phyloP scores from a whole-genome alignment of 2,113 vertebrate species.

The Meles meles region DNA sequence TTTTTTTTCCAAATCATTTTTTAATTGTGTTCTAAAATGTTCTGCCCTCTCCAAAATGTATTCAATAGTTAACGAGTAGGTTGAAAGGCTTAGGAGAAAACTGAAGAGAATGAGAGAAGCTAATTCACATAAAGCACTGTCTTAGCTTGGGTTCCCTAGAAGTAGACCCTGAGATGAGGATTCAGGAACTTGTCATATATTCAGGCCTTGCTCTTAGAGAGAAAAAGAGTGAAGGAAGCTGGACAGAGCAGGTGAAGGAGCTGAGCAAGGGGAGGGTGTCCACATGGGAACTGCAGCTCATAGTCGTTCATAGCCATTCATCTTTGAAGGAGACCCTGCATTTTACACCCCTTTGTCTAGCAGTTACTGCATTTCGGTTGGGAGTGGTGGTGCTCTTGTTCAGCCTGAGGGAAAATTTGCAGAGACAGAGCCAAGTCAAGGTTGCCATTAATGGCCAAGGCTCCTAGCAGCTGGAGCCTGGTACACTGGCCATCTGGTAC shows the following conservation, averaged over 20 bases:
- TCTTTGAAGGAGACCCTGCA: background rate
- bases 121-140: background rate
- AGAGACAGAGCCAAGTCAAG: background rate
- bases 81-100: background rate
- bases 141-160: background rate
- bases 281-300: background rate
- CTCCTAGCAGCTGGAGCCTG: background rate
- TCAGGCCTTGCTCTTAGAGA: background rate
- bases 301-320: accelerated
- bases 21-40: background rate
- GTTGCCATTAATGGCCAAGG: background rate
- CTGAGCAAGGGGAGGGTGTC: background rate
- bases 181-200: background rate
- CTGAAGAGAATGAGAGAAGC: background rate
- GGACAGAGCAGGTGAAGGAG: background rate
- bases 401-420: background rate
- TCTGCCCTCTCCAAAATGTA: background rate
- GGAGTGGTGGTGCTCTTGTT: background rate
- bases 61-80: background rate
- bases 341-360: background rate
- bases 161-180: background rate
- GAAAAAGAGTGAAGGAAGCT: background rate
- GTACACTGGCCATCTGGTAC: background rate
- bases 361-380: background rate
- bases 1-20: background rate